Evolutionary conservation across 2,113 vertebrate genomes (phyloP).

Genomic region (Datnioides undecimradiatus): DNA sequence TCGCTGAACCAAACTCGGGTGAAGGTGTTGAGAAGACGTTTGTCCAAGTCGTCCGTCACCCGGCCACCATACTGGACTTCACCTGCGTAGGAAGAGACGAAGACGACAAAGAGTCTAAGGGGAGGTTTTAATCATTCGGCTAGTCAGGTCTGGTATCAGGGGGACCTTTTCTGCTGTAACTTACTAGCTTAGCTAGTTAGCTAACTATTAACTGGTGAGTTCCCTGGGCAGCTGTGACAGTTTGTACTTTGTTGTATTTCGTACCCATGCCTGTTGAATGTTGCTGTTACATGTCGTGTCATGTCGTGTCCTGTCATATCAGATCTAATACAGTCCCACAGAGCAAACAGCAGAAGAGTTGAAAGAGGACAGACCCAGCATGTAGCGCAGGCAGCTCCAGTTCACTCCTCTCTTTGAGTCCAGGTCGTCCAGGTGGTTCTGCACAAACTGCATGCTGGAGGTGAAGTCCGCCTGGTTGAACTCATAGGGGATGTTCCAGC

Average conservation of each 20-base stretch:
- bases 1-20: constrained; percentile 88
- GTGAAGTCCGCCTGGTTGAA: constrained; percentile 90
- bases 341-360: background rate
- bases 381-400: constrained; percentile 88
- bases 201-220: no score
- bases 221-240: no score
- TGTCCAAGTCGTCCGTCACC: constrained; percentile 89
- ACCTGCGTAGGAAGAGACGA: constrained; percentile 56
- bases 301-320: no score
- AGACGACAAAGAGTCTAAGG: no score
- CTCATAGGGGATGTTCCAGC: constrained; percentile 92
- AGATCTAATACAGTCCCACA: no score
- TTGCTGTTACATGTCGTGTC: no score
- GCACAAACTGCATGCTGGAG: constrained; percentile 88
- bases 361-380: constrained; percentile 82
- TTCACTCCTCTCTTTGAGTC: constrained; percentile 83
- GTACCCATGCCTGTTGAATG: no score
- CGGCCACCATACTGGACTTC: constrained; percentile 90
- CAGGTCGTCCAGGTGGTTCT: constrained; percentile 87
- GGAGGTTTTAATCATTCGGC: no score
- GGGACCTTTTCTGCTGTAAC: no score
- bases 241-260: no score
- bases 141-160: background rate
- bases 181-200: no score
- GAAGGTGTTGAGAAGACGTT: constrained; percentile 87